A percentile compares a stretch with the other conserved stretches of the same genome.
Conservation (phyloP, 2,797 vertebrate species). For the Acanthopagrus latus region DNA sequence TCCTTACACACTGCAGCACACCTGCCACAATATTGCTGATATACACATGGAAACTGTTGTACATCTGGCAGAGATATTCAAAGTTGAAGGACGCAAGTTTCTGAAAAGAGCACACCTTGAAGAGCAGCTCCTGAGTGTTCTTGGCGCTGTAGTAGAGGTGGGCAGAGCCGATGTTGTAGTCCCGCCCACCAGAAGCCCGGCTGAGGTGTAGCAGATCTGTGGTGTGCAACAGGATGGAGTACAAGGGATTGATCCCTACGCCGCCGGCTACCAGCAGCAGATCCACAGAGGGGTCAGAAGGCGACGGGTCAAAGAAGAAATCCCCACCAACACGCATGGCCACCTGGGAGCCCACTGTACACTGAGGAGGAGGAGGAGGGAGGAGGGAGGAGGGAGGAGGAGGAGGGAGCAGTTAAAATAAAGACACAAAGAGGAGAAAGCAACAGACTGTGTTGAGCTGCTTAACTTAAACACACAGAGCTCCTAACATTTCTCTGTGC, state of each 20-base stretch:
- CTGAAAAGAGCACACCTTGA: constrained; percentile 86
- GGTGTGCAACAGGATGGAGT: constrained; percentile 93
- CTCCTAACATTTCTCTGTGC: not conserved
- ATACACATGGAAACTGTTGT: not conserved
- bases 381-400: not conserved
- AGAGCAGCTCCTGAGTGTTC: constrained; percentile 90
- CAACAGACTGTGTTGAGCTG: not conserved
- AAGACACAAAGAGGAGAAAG: not conserved
- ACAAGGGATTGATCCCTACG: constrained; percentile 97
- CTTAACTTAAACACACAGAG: not conserved
- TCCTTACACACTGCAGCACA: not conserved
- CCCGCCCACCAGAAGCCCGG: constrained; percentile 66
- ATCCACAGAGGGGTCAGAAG: constrained; percentile 87
- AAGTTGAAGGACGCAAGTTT: not conserved
- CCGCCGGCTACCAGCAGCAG: constrained; percentile 94
- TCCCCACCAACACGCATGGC: constrained; percentile 93
- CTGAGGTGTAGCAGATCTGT: constrained; percentile 86
- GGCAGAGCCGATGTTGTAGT: constrained; percentile 81
- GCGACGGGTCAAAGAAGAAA: constrained; percentile 95
- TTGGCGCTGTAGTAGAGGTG: constrained; percentile 94
- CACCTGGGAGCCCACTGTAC: constrained; percentile 89
- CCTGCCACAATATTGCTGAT: not conserved
- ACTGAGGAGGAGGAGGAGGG: constrained; percentile 79
- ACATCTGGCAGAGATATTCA: not conserved
- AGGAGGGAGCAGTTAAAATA: not conserved